Evolutionary conservation across 1,140 invertebrate species (phyloP).

Genomic region (Drosophila willistoni): DNA sequence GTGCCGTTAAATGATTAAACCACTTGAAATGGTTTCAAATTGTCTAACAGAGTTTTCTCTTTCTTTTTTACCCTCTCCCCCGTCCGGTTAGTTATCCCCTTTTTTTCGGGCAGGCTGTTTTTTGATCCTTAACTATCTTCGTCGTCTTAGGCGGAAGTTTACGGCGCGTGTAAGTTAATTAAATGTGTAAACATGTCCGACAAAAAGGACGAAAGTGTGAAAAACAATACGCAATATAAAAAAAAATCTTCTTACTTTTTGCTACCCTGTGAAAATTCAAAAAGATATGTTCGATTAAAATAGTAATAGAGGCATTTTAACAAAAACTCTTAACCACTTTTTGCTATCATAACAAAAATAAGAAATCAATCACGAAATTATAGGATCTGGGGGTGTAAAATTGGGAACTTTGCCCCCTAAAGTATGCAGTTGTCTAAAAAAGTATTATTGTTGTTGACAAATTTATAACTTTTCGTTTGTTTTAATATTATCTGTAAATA

Average conservation of each 20-base stretch:
- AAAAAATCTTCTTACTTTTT: not conserved
- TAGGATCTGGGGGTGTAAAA: no score
- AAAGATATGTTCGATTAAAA: no score
- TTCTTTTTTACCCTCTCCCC: constrained; percentile 19
- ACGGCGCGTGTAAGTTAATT: constrained; percentile 76
- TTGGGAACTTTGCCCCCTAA: no score
- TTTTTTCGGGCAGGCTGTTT: constrained; percentile 49
- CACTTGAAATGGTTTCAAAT: constrained; percentile 81
- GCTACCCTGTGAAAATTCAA: not conserved
- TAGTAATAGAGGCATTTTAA: no score
- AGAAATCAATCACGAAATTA: no score
- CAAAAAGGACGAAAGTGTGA: not conserved
- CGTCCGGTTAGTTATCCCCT: constrained; percentile 47
- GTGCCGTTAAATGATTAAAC: constrained; percentile 81
- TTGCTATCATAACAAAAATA: no score
- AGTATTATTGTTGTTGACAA: no score
- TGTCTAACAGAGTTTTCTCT: constrained; percentile 44
- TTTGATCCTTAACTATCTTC: constrained; percentile 35
- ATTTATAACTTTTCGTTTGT: no score
- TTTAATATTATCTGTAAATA: no score
- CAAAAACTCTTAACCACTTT: no score
- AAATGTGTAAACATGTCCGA: constrained; percentile 78
- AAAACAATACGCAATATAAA: constrained; percentile 5
- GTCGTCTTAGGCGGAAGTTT: constrained; percentile 58
- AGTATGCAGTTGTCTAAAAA: no score